Base-by-base conservation (phyloP, 1,140 invertebrate genomes). In the Pinna nobilis region DNA sequence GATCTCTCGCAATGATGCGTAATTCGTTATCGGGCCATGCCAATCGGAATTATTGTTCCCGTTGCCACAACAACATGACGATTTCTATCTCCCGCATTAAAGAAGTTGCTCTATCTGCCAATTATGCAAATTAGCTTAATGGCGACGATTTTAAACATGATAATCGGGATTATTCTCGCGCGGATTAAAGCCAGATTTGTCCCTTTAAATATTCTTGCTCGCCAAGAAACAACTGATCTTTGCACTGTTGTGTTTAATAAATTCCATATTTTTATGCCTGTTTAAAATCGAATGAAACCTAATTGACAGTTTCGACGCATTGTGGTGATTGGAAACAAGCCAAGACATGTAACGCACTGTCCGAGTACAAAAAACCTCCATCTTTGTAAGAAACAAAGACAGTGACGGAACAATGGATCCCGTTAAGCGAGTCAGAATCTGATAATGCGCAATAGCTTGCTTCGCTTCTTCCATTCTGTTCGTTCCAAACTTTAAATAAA, bases 111-210 rank as follows among this genome's bases (percentile, higher is more conserved):
- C 37, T 25, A 44, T 41, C 35, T 63, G 59, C 37, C 59, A 63
- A 37, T 63, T 63, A 63, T 63, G 59, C 59, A 63, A 63, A 63
- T 63, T 39, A 63, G 59, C 37, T 63, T 63, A 35, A 59, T 59
- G 33, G 55, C 55, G 30, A 59, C 55, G 55, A 59, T 33, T 35
- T 59, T 59, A 59, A 59, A 59, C 37, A 33, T n/a, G 55, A 59
- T 59, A 59, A 59, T 59, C 55, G 37, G 55, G 33, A 59, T 63
- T 63, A 63, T 63, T 63, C 28, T 47, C 37, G 39, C 39, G 39
- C 59, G 35, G 39, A 63, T 63, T 44, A 39, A 37, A 63, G 35
- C 59, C 39, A 25, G 35, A 44, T 39, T 39, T 63, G 59, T 63
- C 59, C 59, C 39, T 63, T 63, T 63, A 44, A 63, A 63, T 35